Base-by-base conservation (phyloP, 2,888 invertebrate genomes). In the Crematogaster levior region DNA sequence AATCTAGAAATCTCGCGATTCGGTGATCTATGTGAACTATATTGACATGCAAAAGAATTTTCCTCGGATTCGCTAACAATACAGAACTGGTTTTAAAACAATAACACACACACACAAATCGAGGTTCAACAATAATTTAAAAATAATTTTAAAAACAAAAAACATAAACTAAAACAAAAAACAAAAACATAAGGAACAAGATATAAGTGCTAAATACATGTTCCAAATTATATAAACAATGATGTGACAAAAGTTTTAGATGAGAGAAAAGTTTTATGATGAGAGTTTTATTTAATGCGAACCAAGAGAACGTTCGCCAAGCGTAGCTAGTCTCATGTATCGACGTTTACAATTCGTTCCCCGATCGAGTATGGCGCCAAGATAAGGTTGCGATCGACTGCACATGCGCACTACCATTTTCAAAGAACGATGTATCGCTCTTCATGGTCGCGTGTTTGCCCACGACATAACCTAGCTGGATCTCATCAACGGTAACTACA, bases 391-490 rank as follows among this genome's bases (percentile, higher is more conserved):
- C 12, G 77, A 77, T 77, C 68, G 40, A 66, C 6, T 15, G 65
- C 51, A 53, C 66, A 70, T 66, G 72, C 65, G 74, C 80, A 37
- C 15, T 27, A 12, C 34, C n/a, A 21, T 30, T 73, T 70, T 68
- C 15, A 18, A 58, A 60, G 63, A 40, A 51, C 63, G 27, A 18
- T 58, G 56, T 65, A 66, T 51, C 48, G n/a, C 40, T 79, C 43
- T 60, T 56, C 48, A 61, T 21, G 43, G n/a, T 80, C 53, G 85
- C 85, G 81, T 81, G 85, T 48, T 66, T 30, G 27, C 27, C 4
- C 18, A 9, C 72, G 30, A 83, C 81, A 48, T 81, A 81, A 79
- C 68, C 66, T 77, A 63, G n/a, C 27, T 27, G 43, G 68, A 51
- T 51, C 66, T 34, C 56, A 34, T 66, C 66, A 63, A 6, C 56